Base-by-base conservation (phyloP, 2,797 vertebrate genomes). In the Sylvilagus floridanus region DNA sequence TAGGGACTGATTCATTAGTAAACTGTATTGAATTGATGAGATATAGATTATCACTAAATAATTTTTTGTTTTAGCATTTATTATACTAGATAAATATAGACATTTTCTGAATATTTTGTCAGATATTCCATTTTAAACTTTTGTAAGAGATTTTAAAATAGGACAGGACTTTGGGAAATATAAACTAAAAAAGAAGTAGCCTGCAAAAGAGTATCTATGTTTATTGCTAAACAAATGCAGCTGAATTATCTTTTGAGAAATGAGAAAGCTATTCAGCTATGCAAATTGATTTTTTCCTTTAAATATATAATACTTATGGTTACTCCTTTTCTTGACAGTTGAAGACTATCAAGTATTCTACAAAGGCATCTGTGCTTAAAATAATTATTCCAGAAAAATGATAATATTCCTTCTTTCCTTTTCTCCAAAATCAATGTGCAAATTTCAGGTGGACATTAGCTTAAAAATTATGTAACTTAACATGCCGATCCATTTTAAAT, bases 201-300 rank as follows among this genome's bases (percentile, higher is more conserved):
- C 5, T 88, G 16, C 85, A 84, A 50, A 71, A 77, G 65, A n/a
- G 7, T 50, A 62, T 42, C 42, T 21, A 3, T 83, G 42, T 95
- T 95, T 96, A 57, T 93, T 37, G 79, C n/a, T 75, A 79, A 88
- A 71, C 37, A 91, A 86, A 81, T 65, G 35, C 4, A 69, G 42
- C 28, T 60, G 26, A 84, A 92, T 88, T 87, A 3, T 95, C 37
- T 91, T 94, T 83, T 86, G 88, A 91, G 63, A 89, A 90, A 62
- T 84, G 66, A 78, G 19, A 7, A 76, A 93, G 10, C 30, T 88
- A n/a, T 75, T 91, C 52, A 94, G 14, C 1, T 42, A 26, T 94
- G 82, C 22, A 79, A 69, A 82, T 8, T 86, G 57, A 90, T 50
- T 88, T 96, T 71, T 73, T 52, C 16, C 19, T 76, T 84, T 68